Evolutionary conservation across 1,140 invertebrate species (phyloP).

Genomic region (Brachionus calyciflorus): DNA sequence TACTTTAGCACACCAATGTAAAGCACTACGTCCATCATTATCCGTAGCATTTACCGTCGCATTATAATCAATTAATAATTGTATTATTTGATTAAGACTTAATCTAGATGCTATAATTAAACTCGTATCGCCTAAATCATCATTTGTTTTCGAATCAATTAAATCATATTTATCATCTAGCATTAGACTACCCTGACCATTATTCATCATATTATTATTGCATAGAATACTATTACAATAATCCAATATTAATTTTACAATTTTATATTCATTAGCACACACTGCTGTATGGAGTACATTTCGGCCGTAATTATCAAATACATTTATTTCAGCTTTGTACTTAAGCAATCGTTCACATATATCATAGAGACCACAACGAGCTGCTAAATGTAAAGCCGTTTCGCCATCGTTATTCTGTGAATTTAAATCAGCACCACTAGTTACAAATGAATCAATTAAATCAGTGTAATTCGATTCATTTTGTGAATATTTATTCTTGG

Average conservation of each 20-base stretch:
- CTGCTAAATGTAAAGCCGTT: constrained; percentile 62
- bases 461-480: neutral
- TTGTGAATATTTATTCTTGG: neutral
- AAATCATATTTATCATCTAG: constrained; percentile 32
- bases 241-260: constrained; percentile 24
- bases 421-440: constrained; percentile 78
- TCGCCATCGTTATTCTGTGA: constrained; percentile 73
- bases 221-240: constrained; percentile 20
- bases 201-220: neutral
- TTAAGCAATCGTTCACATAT: constrained; percentile 20
- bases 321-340: neutral
- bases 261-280: constrained; percentile 25
- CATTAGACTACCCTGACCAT: neutral
- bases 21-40: constrained; percentile 31
- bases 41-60: constrained; percentile 43
- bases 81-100: neutral
- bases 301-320: constrained; percentile 25
- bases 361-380: constrained; percentile 47
- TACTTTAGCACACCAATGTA: constrained; percentile 44
- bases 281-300: constrained; percentile 37
- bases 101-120: constrained; percentile 27
- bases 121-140: constrained; percentile 14
- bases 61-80: constrained; percentile 14
- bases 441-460: constrained; percentile 66
- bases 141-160: constrained; percentile 38